phyloP scores from a whole-genome alignment of 2,888 invertebrate species.

The Parapristionchus giblindavisi region DNA sequence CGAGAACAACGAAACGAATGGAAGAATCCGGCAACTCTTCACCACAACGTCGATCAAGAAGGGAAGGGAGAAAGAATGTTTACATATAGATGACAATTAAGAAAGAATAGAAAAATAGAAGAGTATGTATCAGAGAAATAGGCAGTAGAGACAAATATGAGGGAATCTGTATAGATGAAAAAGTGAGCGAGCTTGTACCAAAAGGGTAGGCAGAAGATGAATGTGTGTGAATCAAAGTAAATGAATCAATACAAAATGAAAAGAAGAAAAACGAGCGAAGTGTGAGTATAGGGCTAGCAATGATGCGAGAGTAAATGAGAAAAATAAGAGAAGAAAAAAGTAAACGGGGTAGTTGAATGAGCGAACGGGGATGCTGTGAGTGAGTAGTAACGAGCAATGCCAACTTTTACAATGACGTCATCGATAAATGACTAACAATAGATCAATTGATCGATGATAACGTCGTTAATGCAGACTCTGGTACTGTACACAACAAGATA shows the following conservation, averaged over 20 bases:
- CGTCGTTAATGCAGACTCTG: slow-evolving; percentile 34
- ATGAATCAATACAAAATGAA: not conserved
- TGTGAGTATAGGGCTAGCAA: slow-evolving; percentile 23
- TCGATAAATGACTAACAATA: not conserved
- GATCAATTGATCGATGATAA: not conserved
- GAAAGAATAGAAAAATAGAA: not conserved
- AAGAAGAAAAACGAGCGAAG: not conserved
- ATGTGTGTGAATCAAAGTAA: not conserved
- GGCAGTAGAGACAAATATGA: not conserved
- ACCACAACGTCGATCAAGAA: not conserved
- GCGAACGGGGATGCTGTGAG: slow-evolving; percentile 32
- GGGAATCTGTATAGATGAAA: too few relatives aligned
- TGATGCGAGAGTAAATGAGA: not conserved
- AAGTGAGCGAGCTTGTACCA: too few relatives aligned
- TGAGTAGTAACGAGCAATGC: slow-evolving; percentile 33
- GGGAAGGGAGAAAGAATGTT: not conserved
- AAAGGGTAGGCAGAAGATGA: not conserved
- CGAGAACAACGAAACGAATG: not conserved
- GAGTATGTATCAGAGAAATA: not conserved
- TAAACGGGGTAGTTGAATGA: slow-evolving; percentile 18
- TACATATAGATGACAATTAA: slow-evolving; percentile 12
- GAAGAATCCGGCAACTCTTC: not conserved
- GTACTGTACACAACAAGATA: slow-evolving; percentile 37
- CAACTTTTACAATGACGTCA: slow-evolving; percentile 33
- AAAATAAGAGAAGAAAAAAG: slow-evolving; percentile 8